Base-by-base conservation (phyloP, 2,888 invertebrate species). In the Keiferia lycopersicella region DNA sequence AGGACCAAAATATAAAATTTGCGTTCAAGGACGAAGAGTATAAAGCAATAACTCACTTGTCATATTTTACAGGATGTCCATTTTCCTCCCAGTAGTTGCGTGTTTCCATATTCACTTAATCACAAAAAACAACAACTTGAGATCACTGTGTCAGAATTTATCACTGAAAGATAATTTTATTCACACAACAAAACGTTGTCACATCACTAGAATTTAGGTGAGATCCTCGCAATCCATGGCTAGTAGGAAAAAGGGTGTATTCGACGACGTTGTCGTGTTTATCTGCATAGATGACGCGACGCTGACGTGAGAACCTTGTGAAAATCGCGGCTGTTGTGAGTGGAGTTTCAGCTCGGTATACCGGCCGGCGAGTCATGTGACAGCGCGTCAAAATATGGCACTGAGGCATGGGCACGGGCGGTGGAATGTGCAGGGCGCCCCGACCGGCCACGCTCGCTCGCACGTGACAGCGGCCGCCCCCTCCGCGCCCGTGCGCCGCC, bases 1-100 rank as follows among this genome's bases (percentile, higher is more conserved):
- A 51, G 20, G 14, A 41, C 14, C 14, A 41, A 41, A 41, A 41
- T 10, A 34, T 7, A 8, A 34, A 34, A 34, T 7, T 10, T 34
- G 34, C 34, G 34, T 34, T 10, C 41, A 41, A 41, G 41, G 41
- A 41, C 41, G 41, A 50, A 50, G 10, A 48, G 2, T n/a, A 18
- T 2, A 11, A 50, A 20, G 18, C 20, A 18, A 16, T 51, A 18
- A 83, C 88, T 84, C 76, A 91, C 91, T 84, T 88, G 73, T 90
- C 88, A 81, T 87, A 90, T 76, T 91, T 91, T 64, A 84, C 83
- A 75, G 81, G 66, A 74, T 84, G 86, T 66, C 89, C 88, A 75
- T 84, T 90, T 71, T 90, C 91, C 69, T 89, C 88, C 91, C 91
- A 91, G 76, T 86, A 91, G 73, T 86, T 77, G 66, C 85, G 82